Evolutionary conservation across 2,888 invertebrate species (phyloP).

Genomic region (Tetranychus truncatus): DNA sequence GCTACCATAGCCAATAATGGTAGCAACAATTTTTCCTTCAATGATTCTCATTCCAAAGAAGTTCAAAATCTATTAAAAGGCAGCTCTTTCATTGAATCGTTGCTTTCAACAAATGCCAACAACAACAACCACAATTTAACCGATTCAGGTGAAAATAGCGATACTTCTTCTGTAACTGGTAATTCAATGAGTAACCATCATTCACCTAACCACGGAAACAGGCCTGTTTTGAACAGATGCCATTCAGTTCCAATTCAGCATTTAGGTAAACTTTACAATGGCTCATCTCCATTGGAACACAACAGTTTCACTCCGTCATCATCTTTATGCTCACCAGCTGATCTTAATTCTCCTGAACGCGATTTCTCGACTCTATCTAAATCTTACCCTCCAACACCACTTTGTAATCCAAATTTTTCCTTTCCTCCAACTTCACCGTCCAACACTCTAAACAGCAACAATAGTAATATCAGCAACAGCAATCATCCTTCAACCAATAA

Average conservation of each 20-base stretch:
- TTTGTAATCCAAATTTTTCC: conserved; percentile 23
- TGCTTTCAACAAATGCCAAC: neutral
- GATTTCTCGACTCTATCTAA: conserved; percentile 20
- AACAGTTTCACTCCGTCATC: conserved; percentile 14
- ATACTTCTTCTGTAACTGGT: neutral
- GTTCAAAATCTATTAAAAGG: conserved; percentile 21
- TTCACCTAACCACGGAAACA: neutral
- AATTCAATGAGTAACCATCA: neutral
- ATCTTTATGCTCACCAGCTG: conserved; percentile 11
- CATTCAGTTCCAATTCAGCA: conserved; percentile 57
- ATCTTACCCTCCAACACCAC: conserved; percentile 26
- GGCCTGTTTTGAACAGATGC: conserved; percentile 39
- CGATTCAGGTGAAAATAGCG: neutral
- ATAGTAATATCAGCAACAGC: neutral
- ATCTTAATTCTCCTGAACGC: conserved; percentile 3
- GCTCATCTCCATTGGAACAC: conserved; percentile 32
- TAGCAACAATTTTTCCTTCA: neutral
- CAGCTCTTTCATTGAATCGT: conserved; percentile 12
- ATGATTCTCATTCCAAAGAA: conserved; percentile 19
- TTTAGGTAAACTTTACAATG: conserved; percentile 27
- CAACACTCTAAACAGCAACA: conserved; percentile 12
- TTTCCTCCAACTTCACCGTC: conserved; percentile 23
- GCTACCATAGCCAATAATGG: conserved; percentile 5
- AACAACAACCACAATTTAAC: neutral
- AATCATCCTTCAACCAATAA: neutral